Conservation (phyloP, 2,888 invertebrate genomes). For the Melieria omissa region DNA sequence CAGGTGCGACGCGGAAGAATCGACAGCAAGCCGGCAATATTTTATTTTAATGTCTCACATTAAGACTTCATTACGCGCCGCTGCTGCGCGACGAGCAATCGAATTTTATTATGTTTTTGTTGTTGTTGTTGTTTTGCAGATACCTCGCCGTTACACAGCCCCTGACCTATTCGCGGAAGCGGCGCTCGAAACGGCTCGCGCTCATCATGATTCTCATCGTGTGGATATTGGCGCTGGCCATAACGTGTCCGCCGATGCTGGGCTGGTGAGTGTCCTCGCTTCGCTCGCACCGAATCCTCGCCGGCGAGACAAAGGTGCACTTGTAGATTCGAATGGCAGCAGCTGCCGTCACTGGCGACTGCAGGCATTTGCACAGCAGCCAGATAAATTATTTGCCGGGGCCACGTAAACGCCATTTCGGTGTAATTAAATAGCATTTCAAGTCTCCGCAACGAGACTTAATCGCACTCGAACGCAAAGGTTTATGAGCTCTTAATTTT, state of each 20-base stretch:
- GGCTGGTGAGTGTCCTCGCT: constrained; percentile 77
- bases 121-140: constrained; percentile 58
- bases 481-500: too few relatives aligned
- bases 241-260: constrained; percentile 93
- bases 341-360: too few relatives aligned
- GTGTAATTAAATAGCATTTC: too few relatives aligned
- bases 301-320: too few relatives aligned
- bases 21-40: background rate
- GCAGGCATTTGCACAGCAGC: too few relatives aligned
- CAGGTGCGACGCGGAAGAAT: background rate
- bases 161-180: constrained; percentile 87
- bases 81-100: background rate
- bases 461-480: too few relatives aligned
- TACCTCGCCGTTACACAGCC: constrained; percentile 96
- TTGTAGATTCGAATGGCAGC: too few relatives aligned
- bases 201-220: constrained; percentile 88
- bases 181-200: constrained; percentile 86
- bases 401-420: too few relatives aligned
- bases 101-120: constrained; percentile 17
- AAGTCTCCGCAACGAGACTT: too few relatives aligned
- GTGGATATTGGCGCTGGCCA: constrained; percentile 89
- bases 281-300: too few relatives aligned
- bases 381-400: too few relatives aligned
- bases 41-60: too few relatives aligned
- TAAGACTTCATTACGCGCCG: background rate